Base-by-base conservation (phyloP, 2,113 vertebrate species). In the Podarcis cretensis region DNA sequence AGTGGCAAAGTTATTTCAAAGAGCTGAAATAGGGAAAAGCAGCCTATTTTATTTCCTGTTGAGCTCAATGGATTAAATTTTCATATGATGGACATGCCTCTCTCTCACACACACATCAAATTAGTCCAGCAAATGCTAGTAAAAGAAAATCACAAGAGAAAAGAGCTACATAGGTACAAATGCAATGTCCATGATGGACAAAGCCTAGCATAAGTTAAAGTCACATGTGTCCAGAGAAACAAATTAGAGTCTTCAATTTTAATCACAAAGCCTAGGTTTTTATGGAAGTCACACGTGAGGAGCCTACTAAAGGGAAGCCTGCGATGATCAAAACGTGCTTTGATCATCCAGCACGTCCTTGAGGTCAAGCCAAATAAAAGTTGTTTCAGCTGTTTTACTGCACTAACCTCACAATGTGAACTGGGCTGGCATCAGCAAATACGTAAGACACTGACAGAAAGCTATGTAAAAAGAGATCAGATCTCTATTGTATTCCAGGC, bases 301-400 rank as follows among this genome's bases (percentile, higher is more conserved):
- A 76, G 86, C 85, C 90, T 2, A 0, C 82, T 9, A 87, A 86
- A 89, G 57, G 84, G 84, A 91, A 93, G 86, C 54, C 9, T 89
- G 86, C 37, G 18, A 37, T 86, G 80, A 93, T 88, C 65, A 90
- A 91, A 94, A 0, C 12, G 14, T 90, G 90, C 68, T 94, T 92
- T 91, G 78, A 85, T 93, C 85, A 93, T 91, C 89, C 81, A 90
- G 88, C 75, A 92, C 90, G 76, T 84, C 66, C 89, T 90, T 83
- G 83, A 89, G 79, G 89, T 91, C 84, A 88, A 95, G 94, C 92
- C 89, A 84, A 94, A 89, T 74, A 86, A 93, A 63, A 94, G 92
- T 92, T 65, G 81, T n/a, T 89, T 91, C 89, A 94, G 91, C 91
- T 91, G 92, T 78, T 91, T 73, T 93, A 76, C 86, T 89, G 77